Percentiles rank a stretch among this genome's conserved stretches.
These are phyloP conservation scores for Bubo bubo DNA, from an alignment of 2,113 vertebrate species.

Conservation along the genomic window DNA sequence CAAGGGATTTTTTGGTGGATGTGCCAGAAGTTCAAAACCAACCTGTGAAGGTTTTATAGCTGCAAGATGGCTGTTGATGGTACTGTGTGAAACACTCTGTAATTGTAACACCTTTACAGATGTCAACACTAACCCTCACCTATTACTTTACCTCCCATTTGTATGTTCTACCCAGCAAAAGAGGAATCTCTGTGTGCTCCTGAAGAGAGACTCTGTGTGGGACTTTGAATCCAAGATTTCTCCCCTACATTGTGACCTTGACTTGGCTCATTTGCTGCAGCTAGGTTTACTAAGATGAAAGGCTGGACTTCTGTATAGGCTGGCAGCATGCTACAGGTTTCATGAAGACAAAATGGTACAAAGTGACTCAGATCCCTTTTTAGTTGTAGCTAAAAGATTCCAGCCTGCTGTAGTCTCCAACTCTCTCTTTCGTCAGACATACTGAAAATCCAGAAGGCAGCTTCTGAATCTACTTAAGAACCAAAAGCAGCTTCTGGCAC, in stretches of 20 bases:
- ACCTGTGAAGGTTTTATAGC: not conserved
- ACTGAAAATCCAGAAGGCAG: not conserved
- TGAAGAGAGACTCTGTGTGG: not conserved
- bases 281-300: not conserved
- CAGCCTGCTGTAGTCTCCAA: not conserved
- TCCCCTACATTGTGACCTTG: not conserved
- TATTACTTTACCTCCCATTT: not conserved
- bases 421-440: not conserved
- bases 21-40: not conserved
- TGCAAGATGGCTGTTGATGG: not conserved
- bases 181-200: not conserved
- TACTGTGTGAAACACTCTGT: not conserved
- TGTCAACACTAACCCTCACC: not conserved
- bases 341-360: not conserved
- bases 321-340: not conserved
- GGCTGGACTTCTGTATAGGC: not conserved
- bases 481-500: not conserved
- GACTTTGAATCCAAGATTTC: not conserved
- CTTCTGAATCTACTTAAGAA: not conserved
- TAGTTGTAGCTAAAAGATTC: conserved; percentile 20
- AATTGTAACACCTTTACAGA: not conserved
- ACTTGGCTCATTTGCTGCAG: not conserved
- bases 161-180: not conserved
- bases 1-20: not conserved
- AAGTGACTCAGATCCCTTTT: conserved; percentile 15